Conservation (phyloP, 1,140 invertebrate species). For the Listronotus oregonensis region DNA sequence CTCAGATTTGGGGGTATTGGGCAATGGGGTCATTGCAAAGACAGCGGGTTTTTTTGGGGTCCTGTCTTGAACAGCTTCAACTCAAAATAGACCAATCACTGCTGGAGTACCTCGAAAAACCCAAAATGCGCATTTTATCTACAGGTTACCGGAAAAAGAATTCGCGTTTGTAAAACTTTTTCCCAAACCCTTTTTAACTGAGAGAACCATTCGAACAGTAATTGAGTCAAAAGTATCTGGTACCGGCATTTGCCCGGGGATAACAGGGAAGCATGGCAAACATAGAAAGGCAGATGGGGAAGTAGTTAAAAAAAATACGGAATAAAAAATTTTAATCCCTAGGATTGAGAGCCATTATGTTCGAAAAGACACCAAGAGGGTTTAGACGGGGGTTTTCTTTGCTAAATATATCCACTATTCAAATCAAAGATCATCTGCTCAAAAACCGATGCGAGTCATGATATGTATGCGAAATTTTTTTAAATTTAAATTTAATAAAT, state of each 20-base stretch:
- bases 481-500: constrained; percentile 52
- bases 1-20: too few relatives aligned
- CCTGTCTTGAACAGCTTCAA: too few relatives aligned
- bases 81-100: too few relatives aligned
- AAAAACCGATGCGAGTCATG: constrained; percentile 42
- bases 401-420: constrained; percentile 50
- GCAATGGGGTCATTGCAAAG: too few relatives aligned
- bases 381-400: constrained; percentile 49
- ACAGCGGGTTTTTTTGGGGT: too few relatives aligned
- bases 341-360: constrained; percentile 52
- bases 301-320: constrained; percentile 32
- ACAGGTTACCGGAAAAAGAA: too few relatives aligned
- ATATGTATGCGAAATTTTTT: constrained; percentile 49
- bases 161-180: neutral
- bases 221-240: neutral
- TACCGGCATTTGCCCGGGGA: constrained; percentile 13
- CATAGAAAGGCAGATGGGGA: constrained; percentile 33
- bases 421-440: constrained; percentile 38
- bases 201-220: neutral
- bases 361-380: constrained; percentile 40
- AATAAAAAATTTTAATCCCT: constrained; percentile 42
- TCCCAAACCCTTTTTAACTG: neutral
- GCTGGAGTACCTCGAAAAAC: too few relatives aligned
- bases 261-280: constrained; percentile 39
- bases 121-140: too few relatives aligned